Evolutionary conservation across 1,140 invertebrate genomes (phyloP).

Genomic region (Cydia splendana): DNA sequence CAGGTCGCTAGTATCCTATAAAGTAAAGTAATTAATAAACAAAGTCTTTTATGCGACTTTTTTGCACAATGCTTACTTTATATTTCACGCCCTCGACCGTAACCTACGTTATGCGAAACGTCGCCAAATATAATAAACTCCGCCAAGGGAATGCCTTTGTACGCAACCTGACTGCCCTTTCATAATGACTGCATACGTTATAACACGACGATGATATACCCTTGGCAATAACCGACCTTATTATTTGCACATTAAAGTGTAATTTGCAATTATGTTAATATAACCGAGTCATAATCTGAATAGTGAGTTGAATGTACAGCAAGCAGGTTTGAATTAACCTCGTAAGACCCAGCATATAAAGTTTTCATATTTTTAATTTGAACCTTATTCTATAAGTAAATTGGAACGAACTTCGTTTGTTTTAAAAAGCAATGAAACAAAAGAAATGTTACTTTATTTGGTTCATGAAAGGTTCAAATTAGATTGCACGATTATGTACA

Average conservation of each 20-base stretch:
- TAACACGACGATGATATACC: not conserved
- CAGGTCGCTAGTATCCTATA: too few relatives aligned
- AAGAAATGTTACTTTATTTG: too few relatives aligned
- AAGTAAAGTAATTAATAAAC: too few relatives aligned
- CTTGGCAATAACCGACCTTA: not conserved
- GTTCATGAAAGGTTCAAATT: too few relatives aligned
- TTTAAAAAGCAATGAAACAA: too few relatives aligned
- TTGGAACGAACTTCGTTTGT: too few relatives aligned
- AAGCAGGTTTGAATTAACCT: constrained; percentile 15
- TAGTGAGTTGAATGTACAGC: constrained; percentile 16
- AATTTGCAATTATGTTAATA: not conserved
- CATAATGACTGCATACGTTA: constrained; percentile 14
- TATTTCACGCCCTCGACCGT: not conserved
- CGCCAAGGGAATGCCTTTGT: not conserved
- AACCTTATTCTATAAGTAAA: too few relatives aligned
- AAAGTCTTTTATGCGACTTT: too few relatives aligned
- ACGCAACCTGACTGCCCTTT: constrained; percentile 12
- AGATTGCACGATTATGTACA: too few relatives aligned
- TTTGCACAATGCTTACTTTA: not conserved
- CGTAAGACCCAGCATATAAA: too few relatives aligned
- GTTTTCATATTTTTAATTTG: too few relatives aligned
- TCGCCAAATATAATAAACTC: not conserved
- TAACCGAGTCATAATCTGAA: not conserved
- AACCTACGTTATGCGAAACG: not conserved
- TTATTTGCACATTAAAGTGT: not conserved